A percentile compares a stretch with the other conserved stretches of the same genome.
These are phyloP conservation scores for Acleris cristana DNA, from an alignment of 2,888 invertebrate genomes.

Conservation along the genomic window DNA sequence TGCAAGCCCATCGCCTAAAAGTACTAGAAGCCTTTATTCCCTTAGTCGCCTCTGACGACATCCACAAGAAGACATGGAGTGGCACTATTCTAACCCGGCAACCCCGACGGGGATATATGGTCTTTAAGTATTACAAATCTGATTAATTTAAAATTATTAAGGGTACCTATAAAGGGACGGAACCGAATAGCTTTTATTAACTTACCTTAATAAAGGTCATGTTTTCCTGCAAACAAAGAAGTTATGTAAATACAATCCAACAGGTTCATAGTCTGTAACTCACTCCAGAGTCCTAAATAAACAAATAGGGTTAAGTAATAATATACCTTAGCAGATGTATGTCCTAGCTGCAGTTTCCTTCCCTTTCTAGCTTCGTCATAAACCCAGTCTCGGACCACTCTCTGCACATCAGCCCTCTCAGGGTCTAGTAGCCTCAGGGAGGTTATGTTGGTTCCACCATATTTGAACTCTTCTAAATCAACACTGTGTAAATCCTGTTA, in stretches of 20 bases:
- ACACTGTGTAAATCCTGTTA: slow-evolving; percentile 94
- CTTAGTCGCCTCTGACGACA: too few species aligned
- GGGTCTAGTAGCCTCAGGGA: slow-evolving; percentile 95
- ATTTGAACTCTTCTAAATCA: slow-evolving; percentile 96
- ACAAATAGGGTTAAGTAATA: neutral
- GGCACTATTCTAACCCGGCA: too few species aligned
- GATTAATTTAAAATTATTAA: too few species aligned
- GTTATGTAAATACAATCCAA: slow-evolving; percentile 27
- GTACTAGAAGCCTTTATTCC: too few species aligned
- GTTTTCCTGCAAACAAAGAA: slow-evolving; percentile 83
- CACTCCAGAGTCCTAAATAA: neutral
- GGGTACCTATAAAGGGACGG: neutral
- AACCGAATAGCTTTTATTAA: slow-evolving; percentile 17
- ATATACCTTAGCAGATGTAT: slow-evolving; percentile 81
- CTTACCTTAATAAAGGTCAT: slow-evolving; percentile 89
- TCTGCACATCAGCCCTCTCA: slow-evolving; percentile 89
- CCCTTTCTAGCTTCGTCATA: slow-evolving; percentile 88
- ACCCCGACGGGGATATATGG: too few species aligned
- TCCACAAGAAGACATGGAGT: too few species aligned
- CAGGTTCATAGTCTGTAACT: neutral
- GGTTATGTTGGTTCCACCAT: slow-evolving; percentile 97
- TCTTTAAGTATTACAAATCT: too few species aligned
- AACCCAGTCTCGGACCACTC: slow-evolving; percentile 91
- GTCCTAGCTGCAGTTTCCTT: slow-evolving; percentile 84
- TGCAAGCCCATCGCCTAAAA: too few species aligned